Percentiles rank a stretch among this genome's conserved stretches.
Evolutionary conservation across 2,888 invertebrate genomes (phyloP).

Genomic region (Lithophane semibrunnea): DNA sequence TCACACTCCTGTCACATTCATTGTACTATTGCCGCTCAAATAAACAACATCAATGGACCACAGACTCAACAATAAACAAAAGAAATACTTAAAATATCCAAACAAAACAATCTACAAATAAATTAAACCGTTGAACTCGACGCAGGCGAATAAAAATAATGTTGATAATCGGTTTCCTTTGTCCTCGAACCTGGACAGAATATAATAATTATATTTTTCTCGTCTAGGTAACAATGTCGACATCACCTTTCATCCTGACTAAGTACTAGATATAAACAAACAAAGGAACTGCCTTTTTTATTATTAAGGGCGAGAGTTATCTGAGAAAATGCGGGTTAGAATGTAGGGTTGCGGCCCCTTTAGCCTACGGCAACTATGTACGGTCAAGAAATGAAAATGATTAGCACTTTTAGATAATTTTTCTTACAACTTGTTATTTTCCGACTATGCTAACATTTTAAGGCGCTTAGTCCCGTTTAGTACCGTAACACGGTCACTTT

Average conservation of each 20-base stretch:
- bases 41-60: conserved; percentile 6
- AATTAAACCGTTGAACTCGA: conserved; percentile 24
- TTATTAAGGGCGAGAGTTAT: neutral
- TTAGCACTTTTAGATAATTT: too few species aligned
- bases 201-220: conserved; percentile 41
- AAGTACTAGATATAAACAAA: conserved; percentile 35
- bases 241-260: conserved; percentile 16
- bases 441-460: neutral
- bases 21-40: neutral
- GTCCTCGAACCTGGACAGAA: conserved; percentile 21
- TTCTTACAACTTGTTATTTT: neutral
- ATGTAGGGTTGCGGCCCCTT: neutral
- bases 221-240: conserved; percentile 18
- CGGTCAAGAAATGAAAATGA: neutral
- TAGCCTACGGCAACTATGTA: too few species aligned
- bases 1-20: too few species aligned
- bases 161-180: conserved; percentile 30
- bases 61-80: conserved; percentile 1
- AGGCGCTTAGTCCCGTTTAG: too few species aligned
- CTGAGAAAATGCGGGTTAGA: neutral
- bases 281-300: conserved; percentile 41
- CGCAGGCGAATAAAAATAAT: conserved; percentile 16
- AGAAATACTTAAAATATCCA: conserved; percentile 12
- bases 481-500: too few species aligned
- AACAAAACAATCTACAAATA: conserved; percentile 12